Evolutionary conservation across 1,140 invertebrate genomes (phyloP), one percentile per base, ranked within the genome.

Genomic region (Hycleus cichorii): DNA sequence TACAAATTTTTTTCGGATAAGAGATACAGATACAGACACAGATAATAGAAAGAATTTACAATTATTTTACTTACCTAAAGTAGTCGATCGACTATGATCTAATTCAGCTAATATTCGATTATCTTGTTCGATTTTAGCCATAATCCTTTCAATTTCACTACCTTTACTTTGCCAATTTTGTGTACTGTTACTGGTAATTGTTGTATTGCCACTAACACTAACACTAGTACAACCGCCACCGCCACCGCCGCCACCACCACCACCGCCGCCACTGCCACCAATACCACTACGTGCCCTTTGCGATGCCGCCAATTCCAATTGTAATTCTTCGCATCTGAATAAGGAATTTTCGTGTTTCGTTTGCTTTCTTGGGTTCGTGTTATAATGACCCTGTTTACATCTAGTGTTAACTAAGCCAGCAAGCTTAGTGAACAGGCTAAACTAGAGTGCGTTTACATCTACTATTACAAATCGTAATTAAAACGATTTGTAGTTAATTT

Each of bases 71-170:
- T 69, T 64, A 73, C 71, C 71, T 60, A 74, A 55, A 11, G 72
- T 74, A 38, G 72, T 80, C 63, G 80, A 80, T 69, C 88, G 80
- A 61, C 86, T 84, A 73, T 91, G 89, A 72, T 95, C 93, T 67
- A 95, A 76, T 71, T 95, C 92, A 57, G 92, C 91, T 65, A 95
- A 78, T 68, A 95, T 89, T 70, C 90, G 81, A 74, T 85, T 85
- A 76, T 85, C 83, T 76, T 93, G 92, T 75, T 95, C 91, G 66
- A 95, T 90, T 80, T 94, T 95, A 58, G 91, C 91, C 88, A 95
- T 94, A 71, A 95, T 90, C 69, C 89, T 81, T 74, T 95, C 92
- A 68, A 95, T 93, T 77, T 95, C 91, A 26, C 85, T 83, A 65
- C 84, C 84, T 63, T 85, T 84, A 56, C 80, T 75, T 55, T 11